Conservation (phyloP, 2,888 invertebrate genomes). For the Meganola albula region DNA sequence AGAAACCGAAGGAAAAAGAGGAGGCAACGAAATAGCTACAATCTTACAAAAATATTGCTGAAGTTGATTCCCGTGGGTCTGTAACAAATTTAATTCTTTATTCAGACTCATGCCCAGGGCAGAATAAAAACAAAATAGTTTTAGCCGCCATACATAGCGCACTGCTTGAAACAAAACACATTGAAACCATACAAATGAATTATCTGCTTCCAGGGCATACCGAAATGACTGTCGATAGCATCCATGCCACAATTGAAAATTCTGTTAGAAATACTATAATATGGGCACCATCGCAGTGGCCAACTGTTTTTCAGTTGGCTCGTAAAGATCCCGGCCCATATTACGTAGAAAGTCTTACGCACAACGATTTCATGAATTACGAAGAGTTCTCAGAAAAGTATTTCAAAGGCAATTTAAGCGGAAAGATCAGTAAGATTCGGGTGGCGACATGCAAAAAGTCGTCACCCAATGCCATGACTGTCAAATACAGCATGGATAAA, state of each 20-base stretch:
- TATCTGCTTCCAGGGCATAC: constrained; percentile 28
- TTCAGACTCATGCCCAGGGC: constrained; percentile 22
- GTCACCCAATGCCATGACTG: background rate
- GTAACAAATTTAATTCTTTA: constrained; percentile 18
- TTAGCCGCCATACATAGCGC: constrained; percentile 21
- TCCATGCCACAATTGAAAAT: constrained; percentile 22
- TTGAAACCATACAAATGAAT: constrained; percentile 25
- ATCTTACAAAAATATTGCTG: constrained; percentile 1
- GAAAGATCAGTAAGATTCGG: background rate
- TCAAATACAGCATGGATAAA: constrained; percentile 1
- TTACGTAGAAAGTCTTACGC: constrained; percentile 5
- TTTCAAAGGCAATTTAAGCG: background rate
- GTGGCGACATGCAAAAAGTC: constrained; percentile 1
- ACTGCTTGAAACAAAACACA: constrained; percentile 8
- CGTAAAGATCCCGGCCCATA: constrained; percentile 9
- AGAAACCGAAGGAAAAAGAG: constrained; percentile 4
- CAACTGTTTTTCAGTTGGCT: constrained; percentile 11
- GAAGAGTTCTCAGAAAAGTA: background rate
- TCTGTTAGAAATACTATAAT: constrained; percentile 17
- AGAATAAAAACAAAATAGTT: constrained; percentile 27
- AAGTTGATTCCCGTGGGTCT: constrained; percentile 1
- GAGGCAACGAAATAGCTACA: constrained; percentile 2
- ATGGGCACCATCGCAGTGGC: constrained; percentile 24
- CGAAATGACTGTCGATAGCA: constrained; percentile 22
- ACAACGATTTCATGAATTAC: background rate